These are phyloP conservation scores for Silurus asotus DNA, from an alignment of 2,113 vertebrate genomes.

Conservation along the genomic window DNA sequence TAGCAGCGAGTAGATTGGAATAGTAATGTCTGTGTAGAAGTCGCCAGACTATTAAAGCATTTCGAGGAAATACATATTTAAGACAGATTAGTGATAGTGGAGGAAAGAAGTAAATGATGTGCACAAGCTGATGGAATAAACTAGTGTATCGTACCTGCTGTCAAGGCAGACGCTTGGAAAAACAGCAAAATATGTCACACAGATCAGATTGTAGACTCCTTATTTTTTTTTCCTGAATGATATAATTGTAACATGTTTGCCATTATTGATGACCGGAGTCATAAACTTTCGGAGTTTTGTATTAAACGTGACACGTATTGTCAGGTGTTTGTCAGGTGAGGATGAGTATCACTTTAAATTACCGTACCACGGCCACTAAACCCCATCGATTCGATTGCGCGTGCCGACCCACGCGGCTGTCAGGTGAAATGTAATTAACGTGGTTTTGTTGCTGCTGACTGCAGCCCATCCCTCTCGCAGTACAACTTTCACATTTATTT, in stretches of 20 bases:
- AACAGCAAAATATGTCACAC: not conserved
- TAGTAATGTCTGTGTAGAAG: not conserved
- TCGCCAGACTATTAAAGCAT: not conserved
- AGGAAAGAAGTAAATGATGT: not conserved
- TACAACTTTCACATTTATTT: slow-evolving; percentile 52
- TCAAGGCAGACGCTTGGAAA: not conserved
- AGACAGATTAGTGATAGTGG: not conserved
- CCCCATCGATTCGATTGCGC: slow-evolving; percentile 45
- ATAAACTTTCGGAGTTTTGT: not conserved
- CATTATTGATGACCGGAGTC: not conserved
- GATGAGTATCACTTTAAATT: slow-evolving; percentile 44
- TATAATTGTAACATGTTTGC: not conserved
- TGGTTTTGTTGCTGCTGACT: slow-evolving; percentile 51
- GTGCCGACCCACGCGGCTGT: slow-evolving; percentile 48
- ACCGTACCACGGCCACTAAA: slow-evolving; percentile 22
- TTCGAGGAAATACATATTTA: not conserved
- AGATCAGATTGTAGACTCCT: not conserved
- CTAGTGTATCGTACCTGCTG: not conserved
- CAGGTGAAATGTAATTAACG: slow-evolving; percentile 54
- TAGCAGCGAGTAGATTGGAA: not conserved
- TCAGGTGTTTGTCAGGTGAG: slow-evolving; percentile 43
- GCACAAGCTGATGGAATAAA: not conserved
- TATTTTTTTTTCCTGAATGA: not conserved
- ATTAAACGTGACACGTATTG: not conserved
- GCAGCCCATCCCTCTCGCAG: slow-evolving; percentile 48